Percentiles rank a stretch among this genome's conserved stretches.
Evolutionary conservation across 2,797 vertebrate species (phyloP).

Genomic region (Sebastolobus altivelis): DNA sequence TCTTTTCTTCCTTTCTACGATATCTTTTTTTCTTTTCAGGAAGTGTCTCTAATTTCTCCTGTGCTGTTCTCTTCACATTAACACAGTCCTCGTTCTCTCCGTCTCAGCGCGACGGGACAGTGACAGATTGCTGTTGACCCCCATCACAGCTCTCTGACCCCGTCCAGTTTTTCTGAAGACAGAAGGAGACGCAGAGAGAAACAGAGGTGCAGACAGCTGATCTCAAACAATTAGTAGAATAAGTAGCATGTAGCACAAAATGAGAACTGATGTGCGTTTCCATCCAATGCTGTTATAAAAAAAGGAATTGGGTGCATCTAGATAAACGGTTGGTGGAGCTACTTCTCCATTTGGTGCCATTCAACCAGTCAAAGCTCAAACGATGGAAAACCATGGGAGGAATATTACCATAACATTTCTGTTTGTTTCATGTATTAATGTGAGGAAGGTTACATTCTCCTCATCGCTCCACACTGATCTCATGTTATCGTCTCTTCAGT

Average conservation of each 20-base stretch:
- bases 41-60: neutral
- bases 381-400: neutral
- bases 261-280: neutral
- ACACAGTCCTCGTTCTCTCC: neutral
- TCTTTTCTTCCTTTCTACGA: neutral
- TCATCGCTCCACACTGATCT: neutral
- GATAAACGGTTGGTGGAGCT: neutral
- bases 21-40: neutral
- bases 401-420: neutral
- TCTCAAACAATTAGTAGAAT: neutral
- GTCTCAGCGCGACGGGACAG: conserved; percentile 1
- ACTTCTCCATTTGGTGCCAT: neutral
- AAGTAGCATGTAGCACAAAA: neutral
- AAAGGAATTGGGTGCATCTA: neutral
- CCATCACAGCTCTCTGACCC: conserved; percentile 50
- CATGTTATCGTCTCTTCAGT: neutral
- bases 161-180: conserved; percentile 3
- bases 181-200: neutral
- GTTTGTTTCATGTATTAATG: neutral
- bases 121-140: conserved; percentile 49
- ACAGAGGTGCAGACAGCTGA: neutral
- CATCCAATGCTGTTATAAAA: neutral
- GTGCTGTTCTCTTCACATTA: neutral
- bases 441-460: neutral
- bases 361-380: neutral